Evolutionary conservation across 2,888 invertebrate species (phyloP).

Genomic region (Caenorhabditis zanzibari): DNA sequence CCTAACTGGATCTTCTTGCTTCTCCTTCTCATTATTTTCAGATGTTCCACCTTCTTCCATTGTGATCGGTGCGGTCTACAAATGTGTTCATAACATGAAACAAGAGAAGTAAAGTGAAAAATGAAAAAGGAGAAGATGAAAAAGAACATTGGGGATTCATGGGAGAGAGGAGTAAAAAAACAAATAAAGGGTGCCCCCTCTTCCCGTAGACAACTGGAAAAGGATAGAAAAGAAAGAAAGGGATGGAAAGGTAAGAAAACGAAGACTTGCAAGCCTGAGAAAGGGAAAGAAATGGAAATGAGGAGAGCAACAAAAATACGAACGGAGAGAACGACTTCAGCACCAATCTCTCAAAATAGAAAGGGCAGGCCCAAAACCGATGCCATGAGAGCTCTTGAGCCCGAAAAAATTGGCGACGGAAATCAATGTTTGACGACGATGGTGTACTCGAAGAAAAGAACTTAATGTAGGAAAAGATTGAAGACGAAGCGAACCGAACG

Average conservation of each 20-base stretch:
- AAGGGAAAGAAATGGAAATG: conserved; percentile 29
- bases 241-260: conserved; percentile 17
- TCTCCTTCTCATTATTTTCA: background rate
- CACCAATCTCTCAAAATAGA: background rate
- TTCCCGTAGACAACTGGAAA: background rate
- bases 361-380: background rate
- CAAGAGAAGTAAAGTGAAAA: background rate
- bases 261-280: background rate
- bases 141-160: conserved; percentile 7
- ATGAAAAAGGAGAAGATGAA: background rate
- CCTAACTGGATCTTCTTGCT: conserved; percentile 8
- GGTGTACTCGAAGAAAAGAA: conserved; percentile 2
- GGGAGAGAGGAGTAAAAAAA: background rate
- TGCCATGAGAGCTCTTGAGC: conserved; percentile 33
- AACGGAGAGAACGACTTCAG: conserved; percentile 20
- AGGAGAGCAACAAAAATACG: conserved; percentile 37
- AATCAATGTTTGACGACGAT: conserved; percentile 37
- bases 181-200: conserved; percentile 7
- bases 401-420: conserved; percentile 6
- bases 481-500: conserved; percentile 23
- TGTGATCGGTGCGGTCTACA: background rate
- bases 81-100: background rate
- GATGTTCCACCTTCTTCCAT: background rate
- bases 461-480: conserved; percentile 34
- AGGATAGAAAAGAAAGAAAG: background rate